Evolutionary conservation across 2,888 invertebrate genomes (phyloP).

Genomic region (Xanthorhoe spadicearia): DNA sequence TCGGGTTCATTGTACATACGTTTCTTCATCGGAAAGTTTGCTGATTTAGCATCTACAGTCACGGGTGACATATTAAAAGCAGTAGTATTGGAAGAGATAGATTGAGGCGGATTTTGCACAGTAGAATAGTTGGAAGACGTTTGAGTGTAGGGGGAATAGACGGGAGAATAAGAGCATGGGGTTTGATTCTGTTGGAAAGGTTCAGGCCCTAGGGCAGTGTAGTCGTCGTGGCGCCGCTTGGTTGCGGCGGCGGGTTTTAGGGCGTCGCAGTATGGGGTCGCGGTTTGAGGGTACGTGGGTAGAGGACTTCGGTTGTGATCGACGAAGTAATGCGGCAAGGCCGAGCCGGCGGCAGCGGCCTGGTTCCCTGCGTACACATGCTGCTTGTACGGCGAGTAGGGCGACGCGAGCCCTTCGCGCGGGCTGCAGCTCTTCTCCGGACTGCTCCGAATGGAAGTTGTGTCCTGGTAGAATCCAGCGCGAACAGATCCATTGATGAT

Average conservation of each 20-base stretch:
- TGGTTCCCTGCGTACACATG: constrained; percentile 78
- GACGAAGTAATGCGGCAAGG: constrained; percentile 74
- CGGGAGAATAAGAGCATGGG: constrained; percentile 70
- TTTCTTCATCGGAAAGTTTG: constrained; percentile 87
- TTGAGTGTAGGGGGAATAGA: constrained; percentile 71
- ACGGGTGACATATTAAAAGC: constrained; percentile 56
- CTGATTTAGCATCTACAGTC: constrained; percentile 64
- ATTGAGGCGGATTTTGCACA: constrained; percentile 62
- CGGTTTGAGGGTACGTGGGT: constrained; percentile 76
- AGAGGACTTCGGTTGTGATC: constrained; percentile 79
- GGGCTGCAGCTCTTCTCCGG: constrained; percentile 94
- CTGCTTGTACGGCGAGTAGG: constrained; percentile 76
- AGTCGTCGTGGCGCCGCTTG: constrained; percentile 85
- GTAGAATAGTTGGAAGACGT: constrained; percentile 67
- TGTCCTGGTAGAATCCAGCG: constrained; percentile 95
- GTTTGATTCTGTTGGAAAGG: constrained; percentile 82
- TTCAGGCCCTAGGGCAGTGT: constrained; percentile 81
- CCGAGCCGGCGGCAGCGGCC: constrained; percentile 59
- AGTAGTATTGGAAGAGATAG: constrained; percentile 48
- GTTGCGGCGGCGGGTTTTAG: constrained; percentile 73
- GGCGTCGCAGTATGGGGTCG: constrained; percentile 86
- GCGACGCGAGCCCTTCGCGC: constrained; percentile 87
- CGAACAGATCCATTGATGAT: constrained; percentile 92
- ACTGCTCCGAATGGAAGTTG: constrained; percentile 92
- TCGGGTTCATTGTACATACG: constrained; percentile 85